phyloP scores from a whole-genome alignment of 1,140 invertebrate species.

The Manduca sexta region DNA sequence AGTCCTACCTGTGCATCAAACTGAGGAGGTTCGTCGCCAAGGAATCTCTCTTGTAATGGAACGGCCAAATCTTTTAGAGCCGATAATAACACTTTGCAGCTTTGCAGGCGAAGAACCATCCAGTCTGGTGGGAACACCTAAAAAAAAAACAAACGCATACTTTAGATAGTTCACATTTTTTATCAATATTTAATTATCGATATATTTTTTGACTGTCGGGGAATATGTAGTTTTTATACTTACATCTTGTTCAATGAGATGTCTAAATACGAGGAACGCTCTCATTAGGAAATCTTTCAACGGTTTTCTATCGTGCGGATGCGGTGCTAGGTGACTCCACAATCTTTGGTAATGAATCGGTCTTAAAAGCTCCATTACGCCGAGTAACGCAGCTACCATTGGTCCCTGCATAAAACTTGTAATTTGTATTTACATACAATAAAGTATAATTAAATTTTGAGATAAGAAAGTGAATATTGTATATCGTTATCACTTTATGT shows the following conservation, averaged over 20 bases:
- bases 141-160: conserved; percentile 3
- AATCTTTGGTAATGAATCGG: conserved; percentile 91
- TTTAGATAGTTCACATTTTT: no score
- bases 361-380: conserved; percentile 88
- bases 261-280: conserved; percentile 90
- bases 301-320: conserved; percentile 83
- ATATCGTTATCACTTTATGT: no score
- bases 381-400: conserved; percentile 89
- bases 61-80: conserved; percentile 91
- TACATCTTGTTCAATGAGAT: conserved; percentile 84
- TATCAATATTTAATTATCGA: no score
- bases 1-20: conserved; percentile 77
- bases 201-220: no score
- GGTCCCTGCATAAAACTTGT: conserved; percentile 75
- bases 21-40: conserved; percentile 76
- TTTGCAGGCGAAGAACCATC: conserved; percentile 93
- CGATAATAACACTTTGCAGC: conserved; percentile 90
- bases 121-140: conserved; percentile 92
- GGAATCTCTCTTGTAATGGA: conserved; percentile 88
- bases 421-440: no score
- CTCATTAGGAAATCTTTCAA: conserved; percentile 93
- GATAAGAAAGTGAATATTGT: no score
- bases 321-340: conserved; percentile 87
- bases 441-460: no score
- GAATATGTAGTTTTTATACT: conserved; percentile 24